A percentile compares a stretch with the other conserved stretches of the same genome.
phyloP scores from a whole-genome alignment of 2,113 vertebrate genomes.

The Coreoperca whiteheadi region DNA sequence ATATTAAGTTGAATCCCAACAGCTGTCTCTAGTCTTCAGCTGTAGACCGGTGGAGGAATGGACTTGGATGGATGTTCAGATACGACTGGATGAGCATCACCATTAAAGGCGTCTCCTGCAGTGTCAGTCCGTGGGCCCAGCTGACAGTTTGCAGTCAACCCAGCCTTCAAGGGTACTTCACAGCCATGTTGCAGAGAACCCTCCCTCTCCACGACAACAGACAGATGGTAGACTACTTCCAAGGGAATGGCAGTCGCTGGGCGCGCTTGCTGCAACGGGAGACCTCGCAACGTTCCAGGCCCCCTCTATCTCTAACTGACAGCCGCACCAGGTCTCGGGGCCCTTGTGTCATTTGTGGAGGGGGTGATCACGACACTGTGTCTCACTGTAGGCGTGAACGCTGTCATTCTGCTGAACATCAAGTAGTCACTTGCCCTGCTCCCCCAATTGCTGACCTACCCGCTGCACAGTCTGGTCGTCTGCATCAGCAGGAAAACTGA shows the following conservation, averaged over 20 bases:
- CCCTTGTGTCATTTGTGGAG: background rate
- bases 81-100: background rate
- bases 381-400: slow-evolving; percentile 3
- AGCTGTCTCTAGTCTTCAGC: slow-evolving; percentile 11
- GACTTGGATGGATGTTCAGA: slow-evolving; percentile 22
- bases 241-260: background rate
- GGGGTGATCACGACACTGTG: background rate
- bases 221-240: background rate
- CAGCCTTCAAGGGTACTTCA: background rate
- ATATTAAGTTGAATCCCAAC: no score
- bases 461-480: no score
- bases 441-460: no score
- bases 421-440: no score
- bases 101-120: background rate
- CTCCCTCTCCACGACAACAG: background rate
- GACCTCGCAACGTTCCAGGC: background rate
- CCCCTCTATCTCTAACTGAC: background rate
- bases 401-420: no score
- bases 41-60: slow-evolving; percentile 11
- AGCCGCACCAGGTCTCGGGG: background rate
- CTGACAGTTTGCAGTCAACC: background rate
- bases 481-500: no score
- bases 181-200: background rate
- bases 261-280: background rate
- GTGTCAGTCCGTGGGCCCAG: background rate